These are phyloP conservation scores for Lycocorax pyrrhopterus DNA, from an alignment of 2,113 vertebrate genomes.

Conservation along the genomic window DNA sequence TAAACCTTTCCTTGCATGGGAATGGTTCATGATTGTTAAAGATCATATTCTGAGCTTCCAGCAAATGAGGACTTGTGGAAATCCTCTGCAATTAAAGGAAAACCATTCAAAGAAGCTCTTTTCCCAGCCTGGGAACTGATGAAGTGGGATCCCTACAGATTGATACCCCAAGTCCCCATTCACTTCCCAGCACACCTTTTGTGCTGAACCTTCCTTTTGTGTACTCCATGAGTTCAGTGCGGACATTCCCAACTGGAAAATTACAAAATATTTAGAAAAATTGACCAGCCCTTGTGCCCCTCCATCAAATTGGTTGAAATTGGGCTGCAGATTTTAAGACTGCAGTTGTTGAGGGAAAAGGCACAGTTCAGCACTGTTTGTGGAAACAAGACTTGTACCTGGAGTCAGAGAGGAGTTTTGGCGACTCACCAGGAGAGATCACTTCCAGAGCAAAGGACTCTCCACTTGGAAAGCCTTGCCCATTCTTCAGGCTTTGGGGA, in stretches of 20 bases:
- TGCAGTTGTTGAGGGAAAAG: neutral
- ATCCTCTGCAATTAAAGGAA: neutral
- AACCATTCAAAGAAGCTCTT: neutral
- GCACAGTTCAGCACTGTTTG: accelerated
- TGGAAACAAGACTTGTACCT: neutral
- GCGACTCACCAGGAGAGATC: neutral
- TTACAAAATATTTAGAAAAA: neutral
- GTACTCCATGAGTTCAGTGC: neutral
- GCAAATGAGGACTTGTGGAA: neutral
- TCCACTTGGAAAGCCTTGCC: neutral
- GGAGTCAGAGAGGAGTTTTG: neutral
- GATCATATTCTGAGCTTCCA: neutral
- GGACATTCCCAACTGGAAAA: neutral
- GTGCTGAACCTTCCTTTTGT: neutral
- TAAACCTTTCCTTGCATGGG: neutral
- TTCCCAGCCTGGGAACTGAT: neutral
- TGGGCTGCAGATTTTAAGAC: neutral
- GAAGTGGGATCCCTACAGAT: neutral
- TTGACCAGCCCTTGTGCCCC: neutral
- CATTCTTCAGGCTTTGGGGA: neutral
- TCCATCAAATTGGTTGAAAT: neutral
- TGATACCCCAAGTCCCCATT: no score
- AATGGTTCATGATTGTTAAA: neutral
- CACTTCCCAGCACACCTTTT: neutral
- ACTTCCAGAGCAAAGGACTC: neutral